Evolutionary conservation across 2,888 invertebrate genomes (phyloP).

Genomic region (Mamestra brassicae): DNA sequence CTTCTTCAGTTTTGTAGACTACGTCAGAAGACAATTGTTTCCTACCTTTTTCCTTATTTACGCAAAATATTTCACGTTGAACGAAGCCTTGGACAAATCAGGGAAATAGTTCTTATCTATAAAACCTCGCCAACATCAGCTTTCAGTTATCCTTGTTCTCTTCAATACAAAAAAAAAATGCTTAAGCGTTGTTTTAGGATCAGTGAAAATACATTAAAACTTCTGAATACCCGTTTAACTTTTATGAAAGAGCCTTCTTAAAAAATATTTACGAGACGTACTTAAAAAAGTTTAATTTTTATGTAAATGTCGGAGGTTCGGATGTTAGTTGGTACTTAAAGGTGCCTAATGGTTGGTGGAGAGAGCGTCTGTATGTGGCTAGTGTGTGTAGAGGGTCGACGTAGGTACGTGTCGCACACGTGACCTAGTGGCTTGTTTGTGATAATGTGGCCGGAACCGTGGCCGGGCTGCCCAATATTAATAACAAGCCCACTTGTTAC

Average conservation of each 20-base stretch:
- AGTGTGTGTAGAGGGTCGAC: not conserved
- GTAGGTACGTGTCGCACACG: constrained; percentile 8
- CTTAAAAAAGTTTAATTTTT: constrained; percentile 25
- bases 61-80: constrained; percentile 20
- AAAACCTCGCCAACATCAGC: not conserved
- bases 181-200: not conserved
- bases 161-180: not conserved
- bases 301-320: constrained; percentile 8
- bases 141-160: constrained; percentile 10
- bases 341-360: constrained; percentile 11
- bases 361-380: too few species aligned
- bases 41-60: constrained; percentile 27
- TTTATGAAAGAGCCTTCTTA: constrained; percentile 4
- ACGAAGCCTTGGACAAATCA: constrained; percentile 13
- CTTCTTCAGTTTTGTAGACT: constrained; percentile 22
- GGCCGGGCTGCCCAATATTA: constrained; percentile 9
- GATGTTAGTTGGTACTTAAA: constrained; percentile 17
- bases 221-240: constrained; percentile 23
- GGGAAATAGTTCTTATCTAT: constrained; percentile 22
- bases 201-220: constrained; percentile 12
- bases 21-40: constrained; percentile 17
- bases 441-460: constrained; percentile 9
- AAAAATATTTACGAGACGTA: constrained; percentile 4
- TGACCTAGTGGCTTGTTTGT: constrained; percentile 26
- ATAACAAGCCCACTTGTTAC: constrained; percentile 17